Evolutionary conservation across 2,797 vertebrate species (phyloP).

Genomic region (Sphenodon punctatus): DNA sequence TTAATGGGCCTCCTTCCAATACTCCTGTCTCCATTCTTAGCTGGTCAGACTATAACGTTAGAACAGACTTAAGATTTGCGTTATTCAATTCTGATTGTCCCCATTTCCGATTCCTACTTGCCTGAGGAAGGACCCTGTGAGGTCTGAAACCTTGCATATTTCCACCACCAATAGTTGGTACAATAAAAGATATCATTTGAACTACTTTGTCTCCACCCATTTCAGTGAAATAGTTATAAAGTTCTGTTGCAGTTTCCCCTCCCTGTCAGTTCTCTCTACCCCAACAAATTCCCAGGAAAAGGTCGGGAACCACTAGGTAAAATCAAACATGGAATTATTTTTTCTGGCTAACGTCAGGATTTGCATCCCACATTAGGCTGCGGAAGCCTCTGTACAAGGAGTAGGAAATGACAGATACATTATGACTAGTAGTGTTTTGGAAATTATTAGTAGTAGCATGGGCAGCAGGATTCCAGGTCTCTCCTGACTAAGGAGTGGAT

Average conservation of each 20-base stretch:
- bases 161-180: no score
- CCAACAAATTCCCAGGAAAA: not conserved
- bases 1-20: no score
- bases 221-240: not conserved
- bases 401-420: not conserved
- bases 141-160: no score
- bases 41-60: no score
- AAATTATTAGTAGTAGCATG: constrained; percentile 20
- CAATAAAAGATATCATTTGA: no score
- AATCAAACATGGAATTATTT: not conserved
- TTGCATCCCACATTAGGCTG: constrained; percentile 10
- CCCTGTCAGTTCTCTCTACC: not conserved
- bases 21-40: no score
- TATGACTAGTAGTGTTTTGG: not conserved
- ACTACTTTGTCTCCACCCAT: no score
- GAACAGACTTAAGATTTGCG: no score
- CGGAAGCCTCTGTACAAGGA: not conserved
- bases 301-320: no score
- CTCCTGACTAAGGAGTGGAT: not conserved
- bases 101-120: no score
- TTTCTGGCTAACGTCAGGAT: constrained; percentile 28
- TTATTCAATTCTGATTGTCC: no score
- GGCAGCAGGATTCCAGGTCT: constrained; percentile 4
- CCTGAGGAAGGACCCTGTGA: no score
- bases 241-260: not conserved